Conservation (phyloP, 23 tunicate species). For the Oikopleura dioica region DNA sequence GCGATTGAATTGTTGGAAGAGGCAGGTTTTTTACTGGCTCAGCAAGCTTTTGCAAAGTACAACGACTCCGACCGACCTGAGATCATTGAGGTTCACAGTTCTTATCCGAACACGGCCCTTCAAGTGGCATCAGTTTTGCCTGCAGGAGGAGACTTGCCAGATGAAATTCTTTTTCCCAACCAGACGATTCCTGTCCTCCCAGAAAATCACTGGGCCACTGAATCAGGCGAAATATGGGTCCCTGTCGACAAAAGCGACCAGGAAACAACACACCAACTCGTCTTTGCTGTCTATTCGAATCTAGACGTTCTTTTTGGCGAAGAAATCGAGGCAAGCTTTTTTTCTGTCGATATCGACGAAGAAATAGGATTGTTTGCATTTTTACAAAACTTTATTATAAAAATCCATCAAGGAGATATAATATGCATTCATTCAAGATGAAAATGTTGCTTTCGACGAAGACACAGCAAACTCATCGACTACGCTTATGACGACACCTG, state of each 20-base stretch:
- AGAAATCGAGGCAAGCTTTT: neutral
- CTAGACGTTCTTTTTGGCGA: slow-evolving; percentile 1
- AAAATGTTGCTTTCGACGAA: neutral
- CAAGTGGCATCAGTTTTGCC: neutral
- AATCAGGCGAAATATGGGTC: neutral
- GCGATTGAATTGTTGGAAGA: slow-evolving; percentile 4
- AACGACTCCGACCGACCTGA: neutral
- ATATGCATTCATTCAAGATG: neutral
- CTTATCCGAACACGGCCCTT: slow-evolving; percentile 6
- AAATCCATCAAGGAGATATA: neutral
- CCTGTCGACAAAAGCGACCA: neutral
- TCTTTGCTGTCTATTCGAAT: neutral
- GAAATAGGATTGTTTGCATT: neutral
- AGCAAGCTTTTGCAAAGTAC: neutral
- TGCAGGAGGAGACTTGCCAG: neutral
- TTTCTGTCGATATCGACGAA: neutral
- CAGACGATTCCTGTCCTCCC: neutral
- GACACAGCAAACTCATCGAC: neutral
- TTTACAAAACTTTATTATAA: neutral
- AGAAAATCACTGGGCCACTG: slow-evolving; percentile 12
- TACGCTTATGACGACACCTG: too few species aligned
- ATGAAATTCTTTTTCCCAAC: neutral
- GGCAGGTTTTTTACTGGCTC: neutral
- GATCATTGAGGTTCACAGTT: neutral
- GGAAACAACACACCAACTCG: neutral